Evolutionary conservation across 2,797 vertebrate genomes (phyloP).

Genomic region (Crenuchus spilurus): DNA sequence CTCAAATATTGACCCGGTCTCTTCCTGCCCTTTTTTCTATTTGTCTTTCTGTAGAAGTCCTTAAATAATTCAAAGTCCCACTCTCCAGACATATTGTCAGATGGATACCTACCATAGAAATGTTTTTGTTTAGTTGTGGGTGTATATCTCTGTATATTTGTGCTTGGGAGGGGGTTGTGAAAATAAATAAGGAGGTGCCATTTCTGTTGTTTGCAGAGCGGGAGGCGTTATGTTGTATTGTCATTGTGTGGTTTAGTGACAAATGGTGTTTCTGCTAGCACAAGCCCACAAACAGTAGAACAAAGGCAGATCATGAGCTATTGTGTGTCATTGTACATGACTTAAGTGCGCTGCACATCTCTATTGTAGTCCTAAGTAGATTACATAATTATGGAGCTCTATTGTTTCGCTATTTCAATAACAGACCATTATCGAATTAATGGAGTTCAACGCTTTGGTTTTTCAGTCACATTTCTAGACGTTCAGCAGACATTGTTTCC

Average conservation of each 20-base stretch:
- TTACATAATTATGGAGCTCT: conserved; percentile 61
- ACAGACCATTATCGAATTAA: conserved; percentile 16
- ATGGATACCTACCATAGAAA: neutral
- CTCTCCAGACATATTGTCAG: conserved; percentile 33
- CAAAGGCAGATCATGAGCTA: conserved; percentile 33
- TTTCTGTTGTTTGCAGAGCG: conserved; percentile 54
- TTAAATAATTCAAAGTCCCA: conserved; percentile 53
- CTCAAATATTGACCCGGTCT: conserved; percentile 64
- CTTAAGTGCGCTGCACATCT: conserved; percentile 53
- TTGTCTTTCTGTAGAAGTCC: conserved; percentile 23
- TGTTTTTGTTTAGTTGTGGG: conserved; percentile 25
- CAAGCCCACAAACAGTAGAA: conserved; percentile 48
- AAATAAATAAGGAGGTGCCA: conserved; percentile 27
- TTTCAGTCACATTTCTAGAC: conserved; percentile 49
- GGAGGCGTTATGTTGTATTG: conserved; percentile 48
- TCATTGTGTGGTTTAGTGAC: conserved; percentile 52
- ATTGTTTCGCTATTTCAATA: conserved; percentile 68
- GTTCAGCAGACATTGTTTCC: conserved; percentile 10
- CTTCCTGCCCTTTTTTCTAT: conserved; percentile 43
- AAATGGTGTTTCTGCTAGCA: conserved; percentile 31
- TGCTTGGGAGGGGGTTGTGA: neutral
- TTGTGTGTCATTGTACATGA: conserved; percentile 26
- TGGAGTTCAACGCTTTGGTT: conserved; percentile 55
- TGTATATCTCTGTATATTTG: conserved; percentile 19
- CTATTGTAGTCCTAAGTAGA: conserved; percentile 58